Evolutionary conservation across 1,140 invertebrate genomes (phyloP).

Genomic region (Pseudomyrmex concolor): DNA sequence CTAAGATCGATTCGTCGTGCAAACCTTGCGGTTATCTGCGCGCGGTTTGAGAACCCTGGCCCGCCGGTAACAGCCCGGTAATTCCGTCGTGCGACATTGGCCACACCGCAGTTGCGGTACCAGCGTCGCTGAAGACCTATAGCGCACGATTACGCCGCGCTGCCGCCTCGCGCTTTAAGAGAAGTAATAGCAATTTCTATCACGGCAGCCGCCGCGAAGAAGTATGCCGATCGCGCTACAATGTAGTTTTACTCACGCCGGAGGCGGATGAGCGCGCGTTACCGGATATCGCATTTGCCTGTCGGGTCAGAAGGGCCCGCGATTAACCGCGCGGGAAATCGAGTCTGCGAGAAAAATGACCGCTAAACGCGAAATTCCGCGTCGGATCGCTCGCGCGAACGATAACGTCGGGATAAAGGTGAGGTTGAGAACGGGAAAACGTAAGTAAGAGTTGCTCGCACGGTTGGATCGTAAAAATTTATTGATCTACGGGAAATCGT

Average conservation of each 20-base stretch:
- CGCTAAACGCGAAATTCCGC: slow-evolving; percentile 23
- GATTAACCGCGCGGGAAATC: slow-evolving; percentile 45
- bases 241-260: slow-evolving; percentile 42
- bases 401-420: background rate
- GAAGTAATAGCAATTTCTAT: slow-evolving; percentile 43
- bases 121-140: slow-evolving; percentile 1
- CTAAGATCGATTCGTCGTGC: background rate
- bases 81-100: slow-evolving; percentile 52
- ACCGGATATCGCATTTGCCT: slow-evolving; percentile 58
- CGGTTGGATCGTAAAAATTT: slow-evolving; percentile 29
- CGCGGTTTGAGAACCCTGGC: background rate
- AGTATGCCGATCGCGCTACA: slow-evolving; percentile 41
- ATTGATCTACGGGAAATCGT: slow-evolving; percentile 34
- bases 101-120: slow-evolving; percentile 44
- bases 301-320: slow-evolving; percentile 41
- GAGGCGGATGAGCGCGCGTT: slow-evolving; percentile 2
- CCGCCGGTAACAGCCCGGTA: slow-evolving; percentile 14
- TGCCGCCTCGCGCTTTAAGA: background rate
- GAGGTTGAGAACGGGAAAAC: background rate
- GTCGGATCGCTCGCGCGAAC: background rate
- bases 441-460: background rate
- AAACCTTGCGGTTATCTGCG: slow-evolving; percentile 12
- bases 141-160: slow-evolving; percentile 40
- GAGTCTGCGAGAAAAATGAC: slow-evolving; percentile 32
- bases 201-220: slow-evolving; percentile 35